Evolutionary conservation across 2,888 invertebrate species (phyloP), one percentile per base, ranked within the genome.

Genomic region (Nemotelus nigrinus): DNA sequence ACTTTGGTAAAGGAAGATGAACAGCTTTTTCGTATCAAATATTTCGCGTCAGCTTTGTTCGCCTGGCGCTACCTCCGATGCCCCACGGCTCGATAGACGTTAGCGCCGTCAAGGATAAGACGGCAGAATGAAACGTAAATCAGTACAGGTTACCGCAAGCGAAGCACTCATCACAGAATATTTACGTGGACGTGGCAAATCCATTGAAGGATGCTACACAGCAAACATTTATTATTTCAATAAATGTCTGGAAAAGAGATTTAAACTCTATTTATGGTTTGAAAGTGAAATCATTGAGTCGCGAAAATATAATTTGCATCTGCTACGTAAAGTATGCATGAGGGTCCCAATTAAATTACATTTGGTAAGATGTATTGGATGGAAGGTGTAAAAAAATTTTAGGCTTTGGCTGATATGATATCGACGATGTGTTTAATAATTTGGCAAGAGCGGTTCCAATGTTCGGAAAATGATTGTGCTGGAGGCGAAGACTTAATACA

Each of bases 201-300:
- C 55, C 70, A 70, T 70, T 70, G 70, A 70, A 44, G 55, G 45
- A 70, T 70, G 70, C 55, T 70, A 25, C 25, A 25, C 25, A 41
- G 44, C 70, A 70, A 70, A 55, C 53, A 53, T 70, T 70, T 55
- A 67, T 55, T 70, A 70, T 70, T 70, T 70, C 45, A 70, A 70
- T 70, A 70, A 70, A 70, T 55, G 70, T 70, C 70, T 39, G 70
- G 10, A 55, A 70, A 48, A 70, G 43, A 70, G 70, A 70, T 70
- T 70, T 70, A 70, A 70, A 70, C 55, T 70, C 53, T 53, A 70
- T 70, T 70, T 70, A 70, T 55, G 70, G 55, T 70, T 48, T 68
- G 5, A 10, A 53, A n/a, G n/a, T n/a, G 53, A n/a, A 70, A 70
- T 53, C 50, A 53, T 70, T 70, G 55, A 70, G 7, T 3, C 53